Base-by-base conservation (phyloP, 2,888 invertebrate genomes). In the Amorpha juglandis region DNA sequence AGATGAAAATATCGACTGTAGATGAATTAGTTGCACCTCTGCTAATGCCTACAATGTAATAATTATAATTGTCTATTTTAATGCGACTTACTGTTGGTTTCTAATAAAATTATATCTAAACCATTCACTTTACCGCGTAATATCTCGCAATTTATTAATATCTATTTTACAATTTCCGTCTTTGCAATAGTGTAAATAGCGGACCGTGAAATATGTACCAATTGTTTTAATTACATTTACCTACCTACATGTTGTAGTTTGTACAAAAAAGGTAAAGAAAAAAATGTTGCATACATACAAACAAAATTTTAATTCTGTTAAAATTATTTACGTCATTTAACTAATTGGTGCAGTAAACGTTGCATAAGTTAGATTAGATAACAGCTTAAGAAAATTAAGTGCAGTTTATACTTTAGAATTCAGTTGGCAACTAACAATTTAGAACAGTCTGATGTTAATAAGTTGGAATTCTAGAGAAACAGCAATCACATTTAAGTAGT, bases 171-270 rank as follows among this genome's bases (percentile, higher is more conserved):
- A 69, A 68, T 70, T 70, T 65, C 63, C 63, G 71, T 73, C 69
- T 72, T 68, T 50, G 70, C 71, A 78, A 73, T 76, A 72, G 71
- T 68, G 71, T 69, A 66, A 63, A 75, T 74, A 71, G 67, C 74
- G 70, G 70, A 81, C 77, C 84, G 81, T 83, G 77, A 82, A 83
- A 77, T 71, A 72, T 84, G 83, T 81, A 80, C 76, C 72, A 82
- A 84, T 82, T 78, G 76, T 80, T 82, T 45, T 66, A 63, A 45
- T 62, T 63, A 47, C 63, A 50, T 82, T 45, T 66, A 63, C 33
- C 52, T 63, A 47, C 63, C 19, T 45, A 53, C 50, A 47, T 42
- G 21, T 9, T 50, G 16, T 21, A 21, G 62, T 45, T 55, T 3
- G 35, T 12, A 12, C 16, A 19, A 42, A 58, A 38, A 19, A 16